Conservation (phyloP, 2,113 vertebrate species). For the Bujurquina vittata region DNA sequence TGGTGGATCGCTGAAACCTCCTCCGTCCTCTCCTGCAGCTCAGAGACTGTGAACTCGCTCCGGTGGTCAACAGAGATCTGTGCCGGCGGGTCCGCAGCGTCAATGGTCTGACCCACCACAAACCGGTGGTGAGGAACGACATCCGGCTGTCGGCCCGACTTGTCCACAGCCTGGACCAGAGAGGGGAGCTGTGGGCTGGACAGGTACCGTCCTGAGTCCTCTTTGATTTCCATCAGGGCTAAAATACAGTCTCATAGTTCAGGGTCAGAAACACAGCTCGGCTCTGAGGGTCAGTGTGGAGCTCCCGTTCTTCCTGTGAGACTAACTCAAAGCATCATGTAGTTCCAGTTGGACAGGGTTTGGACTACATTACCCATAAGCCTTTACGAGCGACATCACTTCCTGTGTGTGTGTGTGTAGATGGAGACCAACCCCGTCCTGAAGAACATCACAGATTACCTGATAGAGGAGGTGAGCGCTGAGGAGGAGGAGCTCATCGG, state of each 20-base stretch:
- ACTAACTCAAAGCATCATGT: no score
- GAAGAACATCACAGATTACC: slow-evolving; percentile 94
- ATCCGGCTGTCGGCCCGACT: slow-evolving; percentile 88
- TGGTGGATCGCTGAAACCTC: no score
- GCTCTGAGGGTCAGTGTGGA: no score
- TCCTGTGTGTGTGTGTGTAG: slow-evolving; percentile 7
- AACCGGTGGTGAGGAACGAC: slow-evolving; percentile 87
- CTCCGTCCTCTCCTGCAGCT: slow-evolving; percentile 74
- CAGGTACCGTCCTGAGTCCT: slow-evolving; percentile 17
- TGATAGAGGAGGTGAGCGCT: slow-evolving; percentile 93
- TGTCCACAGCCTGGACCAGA: slow-evolving; percentile 86
- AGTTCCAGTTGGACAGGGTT: not conserved
- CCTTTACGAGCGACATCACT: not conserved
- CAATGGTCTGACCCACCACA: slow-evolving; percentile 89
- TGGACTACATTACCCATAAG: not conserved
- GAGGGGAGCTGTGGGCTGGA: slow-evolving; percentile 84
- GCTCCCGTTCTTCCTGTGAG: no score
- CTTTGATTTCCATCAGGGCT: not conserved
- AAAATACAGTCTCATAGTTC: not conserved
- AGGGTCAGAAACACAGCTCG: not conserved
- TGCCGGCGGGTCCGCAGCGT: slow-evolving; percentile 85
- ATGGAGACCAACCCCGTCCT: slow-evolving; percentile 89
- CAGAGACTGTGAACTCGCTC: slow-evolving; percentile 88
- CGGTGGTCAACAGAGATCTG: slow-evolving; percentile 90
- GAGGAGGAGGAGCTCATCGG: slow-evolving; percentile 96